Evolutionary conservation across 2,888 invertebrate species (phyloP).

Genomic region (Acholoe squamosa): DNA sequence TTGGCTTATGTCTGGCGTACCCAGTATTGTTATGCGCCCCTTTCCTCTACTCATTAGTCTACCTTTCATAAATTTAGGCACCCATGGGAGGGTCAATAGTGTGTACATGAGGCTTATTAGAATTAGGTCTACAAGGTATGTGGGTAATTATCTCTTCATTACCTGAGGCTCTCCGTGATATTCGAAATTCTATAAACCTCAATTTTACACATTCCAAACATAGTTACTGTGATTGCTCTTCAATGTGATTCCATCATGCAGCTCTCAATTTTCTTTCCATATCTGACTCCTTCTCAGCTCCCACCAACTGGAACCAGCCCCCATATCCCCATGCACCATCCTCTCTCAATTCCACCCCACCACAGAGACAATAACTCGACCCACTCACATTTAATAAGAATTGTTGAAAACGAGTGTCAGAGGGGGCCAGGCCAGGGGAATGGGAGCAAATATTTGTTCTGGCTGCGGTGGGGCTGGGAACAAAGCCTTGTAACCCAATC

Average conservation of each 20-base stretch:
- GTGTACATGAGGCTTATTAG: too few relatives aligned
- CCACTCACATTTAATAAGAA: conserved; percentile 37
- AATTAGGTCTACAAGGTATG: too few relatives aligned
- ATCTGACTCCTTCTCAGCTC: not conserved
- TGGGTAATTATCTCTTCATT: not conserved
- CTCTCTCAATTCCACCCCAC: not conserved
- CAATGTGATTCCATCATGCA: not conserved
- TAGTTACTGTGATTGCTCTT: not conserved
- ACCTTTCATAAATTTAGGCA: too few relatives aligned
- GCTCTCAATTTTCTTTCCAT: not conserved
- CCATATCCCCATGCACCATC: not conserved
- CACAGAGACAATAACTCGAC: not conserved
- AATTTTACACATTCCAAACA: too few relatives aligned
- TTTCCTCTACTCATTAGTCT: too few relatives aligned
- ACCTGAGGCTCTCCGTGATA: not conserved
- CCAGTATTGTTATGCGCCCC: too few relatives aligned
- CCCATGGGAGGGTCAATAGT: too few relatives aligned
- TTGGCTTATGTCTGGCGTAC: too few relatives aligned
- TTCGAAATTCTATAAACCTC: too few relatives aligned
- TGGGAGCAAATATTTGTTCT: conserved; percentile 12
- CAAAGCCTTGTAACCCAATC: conserved; percentile 50
- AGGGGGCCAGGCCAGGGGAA: not conserved
- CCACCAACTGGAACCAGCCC: not conserved
- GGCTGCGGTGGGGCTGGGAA: not conserved
- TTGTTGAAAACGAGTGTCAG: conserved; percentile 2